phyloP scores from a whole-genome alignment of 2,113 vertebrate species.

The Crypturellus undulatus region DNA sequence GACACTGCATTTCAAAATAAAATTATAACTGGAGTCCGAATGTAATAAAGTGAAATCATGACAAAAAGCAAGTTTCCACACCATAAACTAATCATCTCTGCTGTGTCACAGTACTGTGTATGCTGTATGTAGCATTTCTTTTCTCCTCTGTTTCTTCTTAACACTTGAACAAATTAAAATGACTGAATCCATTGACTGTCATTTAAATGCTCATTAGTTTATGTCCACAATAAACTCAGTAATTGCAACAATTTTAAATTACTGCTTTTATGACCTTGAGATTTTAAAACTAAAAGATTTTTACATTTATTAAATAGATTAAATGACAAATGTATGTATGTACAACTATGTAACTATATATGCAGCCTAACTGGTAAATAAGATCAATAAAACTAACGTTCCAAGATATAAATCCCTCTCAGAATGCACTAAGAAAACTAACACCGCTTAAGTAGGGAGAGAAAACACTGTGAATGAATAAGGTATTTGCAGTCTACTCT shows the following conservation, averaged over 20 bases:
- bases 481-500: not conserved
- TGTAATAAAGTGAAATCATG: not conserved
- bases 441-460: not conserved
- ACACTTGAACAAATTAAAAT: not conserved
- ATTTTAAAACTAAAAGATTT: not conserved
- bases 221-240: not conserved
- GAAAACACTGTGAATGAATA: not conserved
- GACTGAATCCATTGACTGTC: not conserved
- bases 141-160: not conserved
- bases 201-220: not conserved
- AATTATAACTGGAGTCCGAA: not conserved
- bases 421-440: not conserved
- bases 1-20: not conserved
- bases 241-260: not conserved
- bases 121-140: not conserved
- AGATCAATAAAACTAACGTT: not conserved
- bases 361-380: not conserved
- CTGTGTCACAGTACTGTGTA: not conserved
- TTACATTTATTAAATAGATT: not conserved
- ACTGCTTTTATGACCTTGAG: not conserved
- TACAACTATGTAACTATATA: not conserved
- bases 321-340: not conserved
- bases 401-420: not conserved
- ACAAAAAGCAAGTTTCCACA: not conserved
- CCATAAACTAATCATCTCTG: not conserved